Conservation (phyloP, 2,888 invertebrate genomes). For the Cryptosula pallasiana region DNA sequence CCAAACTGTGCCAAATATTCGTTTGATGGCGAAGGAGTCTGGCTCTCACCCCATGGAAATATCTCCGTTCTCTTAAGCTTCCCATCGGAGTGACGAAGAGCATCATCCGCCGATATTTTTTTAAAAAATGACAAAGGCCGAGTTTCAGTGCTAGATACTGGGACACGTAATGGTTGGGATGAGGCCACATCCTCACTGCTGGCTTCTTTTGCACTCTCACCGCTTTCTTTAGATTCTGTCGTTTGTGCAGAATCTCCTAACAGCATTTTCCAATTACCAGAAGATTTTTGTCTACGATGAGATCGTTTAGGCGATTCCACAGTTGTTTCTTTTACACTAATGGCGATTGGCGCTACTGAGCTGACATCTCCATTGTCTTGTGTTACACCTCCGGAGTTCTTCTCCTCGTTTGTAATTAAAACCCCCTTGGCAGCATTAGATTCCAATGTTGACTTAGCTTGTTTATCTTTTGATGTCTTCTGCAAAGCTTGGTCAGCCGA, state of each 20-base stretch:
- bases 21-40: not conserved
- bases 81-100: not conserved
- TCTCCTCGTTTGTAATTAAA: not conserved
- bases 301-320: conserved; percentile 5
- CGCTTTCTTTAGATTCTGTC: not conserved
- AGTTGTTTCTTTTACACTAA: conserved; percentile 14
- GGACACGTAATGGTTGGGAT: not conserved
- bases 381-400: not conserved
- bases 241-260: not conserved
- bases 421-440: not conserved
- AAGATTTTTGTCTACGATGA: conserved; percentile 9
- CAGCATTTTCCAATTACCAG: conserved; percentile 20
- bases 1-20: not conserved
- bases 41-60: not conserved
- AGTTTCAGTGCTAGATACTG: conserved; percentile 6
- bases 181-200: not conserved
- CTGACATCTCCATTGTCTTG: not conserved
- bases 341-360: not conserved
- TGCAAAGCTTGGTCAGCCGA: not conserved
- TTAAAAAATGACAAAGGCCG: conserved; percentile 17
- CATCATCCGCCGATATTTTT: conserved; percentile 7
- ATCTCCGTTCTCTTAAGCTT: not conserved
- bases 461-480: not conserved
- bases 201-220: not conserved
- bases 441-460: not conserved